phyloP scores from a whole-genome alignment of 2,888 invertebrate genomes.

The Drosophila monieri region DNA sequence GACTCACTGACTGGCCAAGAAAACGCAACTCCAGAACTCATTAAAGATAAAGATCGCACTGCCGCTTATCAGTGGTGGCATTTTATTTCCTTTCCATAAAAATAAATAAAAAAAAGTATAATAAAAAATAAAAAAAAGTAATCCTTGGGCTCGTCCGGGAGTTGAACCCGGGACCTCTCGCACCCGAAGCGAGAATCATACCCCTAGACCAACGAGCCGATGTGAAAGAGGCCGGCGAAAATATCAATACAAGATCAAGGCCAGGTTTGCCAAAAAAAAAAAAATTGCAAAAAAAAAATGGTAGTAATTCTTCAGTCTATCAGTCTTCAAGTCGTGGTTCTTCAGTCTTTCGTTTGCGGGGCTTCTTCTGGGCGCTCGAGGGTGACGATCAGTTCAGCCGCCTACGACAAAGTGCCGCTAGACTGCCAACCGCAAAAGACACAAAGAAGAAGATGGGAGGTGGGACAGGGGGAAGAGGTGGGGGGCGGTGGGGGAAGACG shows the following conservation, averaged over 20 bases:
- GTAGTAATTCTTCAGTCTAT: no score
- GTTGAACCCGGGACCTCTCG: constrained; percentile 83
- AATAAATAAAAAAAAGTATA: neutral
- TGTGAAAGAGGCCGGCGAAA: constrained; percentile 51
- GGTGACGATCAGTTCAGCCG: constrained; percentile 46
- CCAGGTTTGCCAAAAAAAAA: neutral
- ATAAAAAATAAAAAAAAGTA: neutral
- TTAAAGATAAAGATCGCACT: neutral
- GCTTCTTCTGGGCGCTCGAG: constrained; percentile 15
- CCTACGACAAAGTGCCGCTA: constrained; percentile 65
- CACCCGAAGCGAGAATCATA: constrained; percentile 82
- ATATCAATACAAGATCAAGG: neutral
- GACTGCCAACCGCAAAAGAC: constrained; percentile 36
- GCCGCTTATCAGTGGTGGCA: constrained; percentile 4
- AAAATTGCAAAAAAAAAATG: neutral
- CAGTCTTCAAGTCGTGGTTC: neutral
- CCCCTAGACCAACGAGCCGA: constrained; percentile 81
- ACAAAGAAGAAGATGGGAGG: neutral
- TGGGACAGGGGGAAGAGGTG: constrained; percentile 1
- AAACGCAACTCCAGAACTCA: neutral
- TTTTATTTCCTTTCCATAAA: neutral
- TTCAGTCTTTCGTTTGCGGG: neutral
- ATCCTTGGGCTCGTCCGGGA: constrained; percentile 79
- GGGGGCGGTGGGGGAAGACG: constrained; percentile 7
- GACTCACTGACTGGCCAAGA: constrained; percentile 5